Base-by-base conservation (phyloP, 2,113 vertebrate species). In the Cromileptes altivelis region DNA sequence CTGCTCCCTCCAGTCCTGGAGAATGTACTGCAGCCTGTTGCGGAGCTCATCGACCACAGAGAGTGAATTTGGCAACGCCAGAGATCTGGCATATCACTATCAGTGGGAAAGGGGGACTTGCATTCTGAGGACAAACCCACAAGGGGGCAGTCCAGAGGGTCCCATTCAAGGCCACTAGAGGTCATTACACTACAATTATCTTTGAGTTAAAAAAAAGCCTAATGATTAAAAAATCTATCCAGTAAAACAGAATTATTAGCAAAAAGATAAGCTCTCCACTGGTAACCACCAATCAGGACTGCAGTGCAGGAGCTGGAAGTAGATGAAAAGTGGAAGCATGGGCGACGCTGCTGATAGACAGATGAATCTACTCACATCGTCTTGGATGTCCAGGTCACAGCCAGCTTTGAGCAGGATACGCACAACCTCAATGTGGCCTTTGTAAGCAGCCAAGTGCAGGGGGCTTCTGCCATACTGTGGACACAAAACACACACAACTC, bases 351-450 rank as follows among this genome's bases (percentile, higher is more conserved):
- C 65, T 7, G 60, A 73, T 25, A 45, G 23, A 45, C 19, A 17
- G 25, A 49, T 49, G n/a, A 19, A 25, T 70, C 27, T 83, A 97
- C 98, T 98, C 95, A 99, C 98, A 67, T 99, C 98, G 87, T 99
- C 98, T 89, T 99, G 97, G 92, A 99, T 95, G 91, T 99, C 96
- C 85, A 99, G 93, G 90, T 99, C 97, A 37, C 98, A 99, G 88
- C 97, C 97, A n/a, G 98, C 98, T 91, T 96, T 99, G 92, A 99
- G 93, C 87, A 99, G 96, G 91, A 99, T 94, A 76, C 95, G 97
- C 77, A 98, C 97, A 25, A 99, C 97, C 18, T 96, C 96, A 47
- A 97, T 94, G 92, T 99, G 98, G 85, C 97, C 97, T 92, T 97
- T 99, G 94, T 99, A 95, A 82, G 98, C 96, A 84, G 98, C 97